Evolutionary conservation across 2,797 vertebrate species (phyloP), one percentile per base, ranked within the genome.

Genomic region (Hypotaenidia okinawae): DNA sequence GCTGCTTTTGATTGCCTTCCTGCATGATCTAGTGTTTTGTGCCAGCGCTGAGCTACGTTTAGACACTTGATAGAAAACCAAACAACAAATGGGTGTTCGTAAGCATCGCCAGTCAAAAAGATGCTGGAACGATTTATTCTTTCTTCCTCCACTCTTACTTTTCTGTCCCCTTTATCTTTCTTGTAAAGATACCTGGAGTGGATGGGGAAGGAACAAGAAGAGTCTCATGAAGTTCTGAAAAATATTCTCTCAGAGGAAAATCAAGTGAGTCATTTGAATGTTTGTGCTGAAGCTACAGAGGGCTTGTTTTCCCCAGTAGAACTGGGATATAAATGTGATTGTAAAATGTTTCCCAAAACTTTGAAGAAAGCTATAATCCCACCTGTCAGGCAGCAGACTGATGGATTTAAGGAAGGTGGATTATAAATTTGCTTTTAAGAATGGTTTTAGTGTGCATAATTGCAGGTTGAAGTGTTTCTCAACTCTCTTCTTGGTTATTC

Each of bases 281-380:
- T 41, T 73, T n/a, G 45, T 59, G 70, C 79, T 90, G 83, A 78
- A 57, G 81, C 87, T 52, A 70, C 12, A 3, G 88, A 95, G 96
- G 61, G 73, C 74, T 66, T 97, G 97, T 97, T 97, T 97, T 96
- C 95, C 97, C 89, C 93, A 95, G 95, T 43, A 96, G 96, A 86
- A 66, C 41, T 49, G 47, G 68, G 84, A 93, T 80, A 92, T 70
- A 93, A 97, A 96, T 86, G 81, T 6, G 52, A 84, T 90, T 94
- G 94, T 9, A 69, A 92, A 93, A 75, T 93, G 93, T 93, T 96
- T 88, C 93, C 90, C 86, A 82, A 92, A 95, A 92, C 92, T 97
- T 87, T 89, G 93, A 96, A 95, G 87, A 87, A 66, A 94, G 76
- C 78, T 90, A 66, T 96, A 94, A 97, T 96, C 96, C 95, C 81